Evolutionary conservation across 2,888 invertebrate genomes (phyloP), one percentile per base, ranked within the genome.

Genomic region (Aradus depressus): DNA sequence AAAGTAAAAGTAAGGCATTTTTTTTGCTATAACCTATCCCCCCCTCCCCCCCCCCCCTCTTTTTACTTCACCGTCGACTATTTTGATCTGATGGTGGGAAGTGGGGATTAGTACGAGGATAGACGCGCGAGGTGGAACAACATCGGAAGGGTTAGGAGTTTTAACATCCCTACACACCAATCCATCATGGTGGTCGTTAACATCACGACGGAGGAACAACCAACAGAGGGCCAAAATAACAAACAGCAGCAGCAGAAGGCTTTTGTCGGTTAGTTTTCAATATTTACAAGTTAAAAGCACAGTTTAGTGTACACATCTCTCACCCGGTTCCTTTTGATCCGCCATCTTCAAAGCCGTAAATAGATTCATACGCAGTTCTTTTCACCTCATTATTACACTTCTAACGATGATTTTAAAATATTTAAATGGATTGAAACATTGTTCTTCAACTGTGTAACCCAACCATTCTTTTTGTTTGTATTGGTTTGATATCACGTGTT

Each of bases 181-280:
- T 43, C 54, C 38, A 54, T 54, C 51, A 52, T 52, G 50, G 52
- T 52, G 38, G 55, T 55, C 37, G 52, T 50, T 35, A 52, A 52
- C 50, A 45, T 52, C 41, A 42, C 47, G 50, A 28, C 47, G 19
- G 50, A 55, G 48, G 42, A 50, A 38, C 41, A 34, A 35, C 50
- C 34, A 25, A 21, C 55, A 34, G 55, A 50, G 19, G 50, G 50
- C 18, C 44, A 44, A 25, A 26, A 21, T 16, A 45, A 43, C n/a
- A 22, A 18, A 23, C 43, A n/a, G n/a, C n/a, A 41, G 42, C 50
- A 42, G 42, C 19, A 22, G 3, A 50, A 50, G 25, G 43, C 50
- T 18, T 42, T 43, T 23, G 26, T 50, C 23, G 50, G 50, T 43
- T 8, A 50, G 50, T 43, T 19, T 3, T 14, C 1, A 35, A 12